Conservation (phyloP, 2,113 vertebrate genomes). For the Sorex araneus region DNA sequence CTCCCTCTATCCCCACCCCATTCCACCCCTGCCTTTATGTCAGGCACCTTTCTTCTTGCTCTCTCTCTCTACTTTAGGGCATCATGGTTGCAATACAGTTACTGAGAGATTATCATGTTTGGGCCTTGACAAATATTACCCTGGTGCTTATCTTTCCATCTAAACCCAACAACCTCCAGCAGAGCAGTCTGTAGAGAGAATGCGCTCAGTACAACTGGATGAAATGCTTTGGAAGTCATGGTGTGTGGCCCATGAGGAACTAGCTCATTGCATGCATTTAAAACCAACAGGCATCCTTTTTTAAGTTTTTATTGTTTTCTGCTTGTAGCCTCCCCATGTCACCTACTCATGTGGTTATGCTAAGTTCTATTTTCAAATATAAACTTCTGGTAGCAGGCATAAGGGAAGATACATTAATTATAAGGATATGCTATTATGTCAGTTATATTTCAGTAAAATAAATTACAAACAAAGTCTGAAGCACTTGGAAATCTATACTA, state of each 20-base stretch:
- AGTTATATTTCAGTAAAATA: background rate
- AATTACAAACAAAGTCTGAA: background rate
- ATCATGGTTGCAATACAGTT: too few relatives aligned
- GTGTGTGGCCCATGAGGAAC: background rate
- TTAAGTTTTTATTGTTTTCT: background rate
- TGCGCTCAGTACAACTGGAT: background rate
- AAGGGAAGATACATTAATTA: background rate
- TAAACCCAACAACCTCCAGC: background rate
- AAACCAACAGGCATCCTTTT: background rate
- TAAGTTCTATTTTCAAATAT: background rate
- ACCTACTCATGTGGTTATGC: background rate
- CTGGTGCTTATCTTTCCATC: too few relatives aligned
- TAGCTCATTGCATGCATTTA: background rate
- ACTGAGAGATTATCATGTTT: too few relatives aligned
- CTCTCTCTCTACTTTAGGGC: too few relatives aligned
- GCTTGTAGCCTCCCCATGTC: background rate
- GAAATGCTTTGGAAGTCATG: background rate
- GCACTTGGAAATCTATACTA: background rate
- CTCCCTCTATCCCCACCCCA: too few relatives aligned
- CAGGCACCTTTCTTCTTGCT: too few relatives aligned
- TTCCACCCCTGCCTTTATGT: too few relatives aligned
- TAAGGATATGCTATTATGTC: background rate
- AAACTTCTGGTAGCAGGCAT: background rate
- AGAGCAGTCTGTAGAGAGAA: background rate
- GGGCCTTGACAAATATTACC: too few relatives aligned